Percentiles rank a stretch among this genome's conserved stretches.
Conservation (phyloP, 2,113 vertebrate species). For the Eleginops maclovinus region DNA sequence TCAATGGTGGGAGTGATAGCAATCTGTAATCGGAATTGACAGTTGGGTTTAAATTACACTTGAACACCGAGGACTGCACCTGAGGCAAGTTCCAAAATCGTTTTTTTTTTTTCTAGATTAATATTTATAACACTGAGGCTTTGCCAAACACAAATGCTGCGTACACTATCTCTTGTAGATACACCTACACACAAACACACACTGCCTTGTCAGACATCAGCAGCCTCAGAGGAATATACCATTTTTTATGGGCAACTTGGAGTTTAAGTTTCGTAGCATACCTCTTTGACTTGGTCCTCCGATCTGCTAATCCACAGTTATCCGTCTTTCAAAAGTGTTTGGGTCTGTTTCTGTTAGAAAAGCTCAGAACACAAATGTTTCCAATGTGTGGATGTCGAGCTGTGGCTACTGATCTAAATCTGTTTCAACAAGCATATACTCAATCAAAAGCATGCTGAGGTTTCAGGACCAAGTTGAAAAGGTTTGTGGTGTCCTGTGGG, state of each 20-base stretch:
- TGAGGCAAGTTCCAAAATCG: slow-evolving; percentile 10
- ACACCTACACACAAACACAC: not conserved
- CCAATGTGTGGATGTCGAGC: slow-evolving; percentile 49
- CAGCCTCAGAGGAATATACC: slow-evolving; percentile 11
- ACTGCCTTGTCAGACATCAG: slow-evolving; percentile 7
- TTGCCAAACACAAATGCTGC: not conserved
- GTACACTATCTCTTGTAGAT: not conserved
- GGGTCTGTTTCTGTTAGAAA: slow-evolving; percentile 50
- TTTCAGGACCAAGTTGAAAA: slow-evolving; percentile 44
- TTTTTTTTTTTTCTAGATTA: slow-evolving; percentile 24
- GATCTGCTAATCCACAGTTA: slow-evolving; percentile 52
- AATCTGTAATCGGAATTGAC: slow-evolving; percentile 21
- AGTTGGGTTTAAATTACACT: slow-evolving; percentile 18
- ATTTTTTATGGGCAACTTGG: slow-evolving; percentile 17
- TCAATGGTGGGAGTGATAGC: not conserved
- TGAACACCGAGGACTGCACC: not conserved
- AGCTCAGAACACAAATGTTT: slow-evolving; percentile 57
- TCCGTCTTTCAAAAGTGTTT: slow-evolving; percentile 57
- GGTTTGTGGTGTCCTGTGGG: slow-evolving; percentile 38
- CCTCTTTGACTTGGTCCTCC: slow-evolving; percentile 16
- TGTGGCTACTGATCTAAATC: slow-evolving; percentile 65
- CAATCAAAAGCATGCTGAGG: slow-evolving; percentile 54
- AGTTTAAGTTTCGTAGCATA: slow-evolving; percentile 26
- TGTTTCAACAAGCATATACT: slow-evolving; percentile 64
- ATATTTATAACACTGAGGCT: slow-evolving; percentile 27